These are phyloP conservation scores for Etheostoma nigrum DNA, from an alignment of 2,797 vertebrate genomes.

Conservation along the genomic window DNA sequence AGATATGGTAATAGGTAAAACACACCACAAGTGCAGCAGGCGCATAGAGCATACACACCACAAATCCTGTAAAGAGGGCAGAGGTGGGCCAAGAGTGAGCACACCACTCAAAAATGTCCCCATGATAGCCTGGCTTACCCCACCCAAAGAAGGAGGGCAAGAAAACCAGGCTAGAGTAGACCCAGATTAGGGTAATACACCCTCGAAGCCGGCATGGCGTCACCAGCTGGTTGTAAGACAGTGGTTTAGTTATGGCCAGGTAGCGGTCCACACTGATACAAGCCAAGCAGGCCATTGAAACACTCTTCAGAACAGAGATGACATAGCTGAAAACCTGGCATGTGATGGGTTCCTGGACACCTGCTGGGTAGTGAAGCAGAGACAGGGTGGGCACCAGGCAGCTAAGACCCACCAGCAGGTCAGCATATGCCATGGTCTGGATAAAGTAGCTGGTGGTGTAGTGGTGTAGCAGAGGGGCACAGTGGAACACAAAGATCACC, in stretches of 20 bases:
- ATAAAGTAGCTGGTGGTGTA: slow-evolving; percentile 99
- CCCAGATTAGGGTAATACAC: slow-evolving; percentile 96
- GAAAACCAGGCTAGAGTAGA: slow-evolving; percentile 96
- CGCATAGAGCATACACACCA: slow-evolving; percentile 97
- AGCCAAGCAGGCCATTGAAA: slow-evolving; percentile 98
- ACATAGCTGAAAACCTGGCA: slow-evolving; percentile 98
- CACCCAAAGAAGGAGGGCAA: slow-evolving; percentile 98
- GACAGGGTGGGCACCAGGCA: slow-evolving; percentile 97
- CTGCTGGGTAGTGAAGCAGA: slow-evolving; percentile 94
- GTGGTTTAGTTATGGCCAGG: slow-evolving; percentile 96
- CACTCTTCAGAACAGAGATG: slow-evolving; percentile 98
- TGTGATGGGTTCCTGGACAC: slow-evolving; percentile 94
- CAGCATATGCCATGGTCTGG: slow-evolving; percentile 99
- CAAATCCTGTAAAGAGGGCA: slow-evolving; percentile 96
- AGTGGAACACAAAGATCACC: slow-evolving; percentile 98
- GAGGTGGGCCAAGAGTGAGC: slow-evolving; percentile 97
- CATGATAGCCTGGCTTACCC: slow-evolving; percentile 99
- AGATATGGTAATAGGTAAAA: slow-evolving; percentile 99
- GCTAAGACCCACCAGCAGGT: slow-evolving; percentile 96
- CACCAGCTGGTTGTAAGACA: slow-evolving; percentile 98
- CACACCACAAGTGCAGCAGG: slow-evolving; percentile 97
- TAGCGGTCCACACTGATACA: slow-evolving; percentile 99
- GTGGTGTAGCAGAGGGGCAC: slow-evolving; percentile 96
- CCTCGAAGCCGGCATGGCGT: slow-evolving; percentile 95
- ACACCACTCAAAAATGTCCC: slow-evolving; percentile 99